Conservation (phyloP, 2,113 vertebrate genomes). For the Cnemophilus loriae region DNA sequence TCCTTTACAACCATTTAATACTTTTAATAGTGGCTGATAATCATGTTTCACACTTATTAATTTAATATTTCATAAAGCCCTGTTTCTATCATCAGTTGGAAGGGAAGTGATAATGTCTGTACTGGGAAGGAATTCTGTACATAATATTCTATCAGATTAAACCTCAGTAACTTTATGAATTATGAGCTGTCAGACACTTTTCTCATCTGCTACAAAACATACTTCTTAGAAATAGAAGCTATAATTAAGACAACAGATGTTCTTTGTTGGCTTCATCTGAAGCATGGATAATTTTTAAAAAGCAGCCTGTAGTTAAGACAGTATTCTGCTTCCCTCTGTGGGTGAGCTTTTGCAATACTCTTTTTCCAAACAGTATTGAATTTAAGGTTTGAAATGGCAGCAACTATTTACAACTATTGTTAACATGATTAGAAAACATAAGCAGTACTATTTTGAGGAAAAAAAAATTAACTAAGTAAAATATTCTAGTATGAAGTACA, state of each 20-base stretch:
- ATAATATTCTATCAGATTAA: constrained; percentile 77
- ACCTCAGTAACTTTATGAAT: constrained; percentile 73
- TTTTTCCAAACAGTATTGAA: background rate
- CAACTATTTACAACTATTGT: background rate
- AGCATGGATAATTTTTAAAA: constrained; percentile 39
- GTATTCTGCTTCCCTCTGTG: constrained; percentile 59
- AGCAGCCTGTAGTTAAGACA: constrained; percentile 21
- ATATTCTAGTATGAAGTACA: background rate
- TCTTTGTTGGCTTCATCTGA: constrained; percentile 71
- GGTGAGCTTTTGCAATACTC: constrained; percentile 14
- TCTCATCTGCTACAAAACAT: constrained; percentile 75
- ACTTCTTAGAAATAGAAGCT: constrained; percentile 79
- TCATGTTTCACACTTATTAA: background rate
- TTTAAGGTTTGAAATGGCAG: background rate
- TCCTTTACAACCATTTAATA: background rate
- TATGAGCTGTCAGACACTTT: constrained; percentile 74
- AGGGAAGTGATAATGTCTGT: constrained; percentile 56
- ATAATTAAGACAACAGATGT: constrained; percentile 84
- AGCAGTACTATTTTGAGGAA: background rate
- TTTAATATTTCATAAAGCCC: constrained; percentile 26
- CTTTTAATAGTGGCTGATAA: background rate
- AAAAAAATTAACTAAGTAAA: background rate
- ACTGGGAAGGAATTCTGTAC: constrained; percentile 59
- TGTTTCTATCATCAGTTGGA: constrained; percentile 22
- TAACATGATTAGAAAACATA: background rate